Evolutionary conservation across 2,797 vertebrate genomes (phyloP).

Genomic region (Malacoctenus gilli): DNA sequence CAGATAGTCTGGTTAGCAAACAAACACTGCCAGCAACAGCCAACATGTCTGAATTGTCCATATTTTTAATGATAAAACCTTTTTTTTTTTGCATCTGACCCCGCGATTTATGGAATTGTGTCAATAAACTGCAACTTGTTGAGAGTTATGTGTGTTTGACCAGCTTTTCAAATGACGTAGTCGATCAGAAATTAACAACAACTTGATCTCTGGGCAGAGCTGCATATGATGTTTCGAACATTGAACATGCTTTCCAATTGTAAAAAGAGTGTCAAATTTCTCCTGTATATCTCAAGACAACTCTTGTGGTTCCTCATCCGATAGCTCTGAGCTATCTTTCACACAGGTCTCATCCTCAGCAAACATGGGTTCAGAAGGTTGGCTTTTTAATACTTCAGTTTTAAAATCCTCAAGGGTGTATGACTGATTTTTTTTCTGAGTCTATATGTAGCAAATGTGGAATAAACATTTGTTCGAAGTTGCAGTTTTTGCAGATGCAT

Average conservation of each 20-base stretch:
- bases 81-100: no score
- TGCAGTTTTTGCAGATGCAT: conserved; percentile 28
- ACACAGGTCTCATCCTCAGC: conserved; percentile 6
- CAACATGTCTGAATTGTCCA: no score
- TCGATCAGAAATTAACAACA: no score
- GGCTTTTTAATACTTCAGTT: conserved; percentile 12
- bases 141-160: no score
- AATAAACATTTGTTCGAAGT: conserved; percentile 21
- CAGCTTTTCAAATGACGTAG: no score
- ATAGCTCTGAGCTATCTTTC: conserved; percentile 1
- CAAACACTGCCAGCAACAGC: no score
- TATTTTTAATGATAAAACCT: no score
- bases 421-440: neutral
- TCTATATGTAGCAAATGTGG: neutral
- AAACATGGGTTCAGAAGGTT: neutral
- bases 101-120: no score
- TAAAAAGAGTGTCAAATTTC: conserved; percentile 14
- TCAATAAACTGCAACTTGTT: no score
- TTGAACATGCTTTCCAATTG: conserved; percentile 23
- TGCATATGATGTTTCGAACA: conserved; percentile 20
- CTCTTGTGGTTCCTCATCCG: conserved; percentile 2
- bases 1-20: no score
- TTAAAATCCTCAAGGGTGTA: conserved; percentile 17
- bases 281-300: conserved; percentile 6
- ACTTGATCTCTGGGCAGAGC: conserved; percentile 1